Evolutionary conservation across 2,888 invertebrate genomes (phyloP), one percentile per base, ranked within the genome.

Genomic region (Frankliniella fusca): DNA sequence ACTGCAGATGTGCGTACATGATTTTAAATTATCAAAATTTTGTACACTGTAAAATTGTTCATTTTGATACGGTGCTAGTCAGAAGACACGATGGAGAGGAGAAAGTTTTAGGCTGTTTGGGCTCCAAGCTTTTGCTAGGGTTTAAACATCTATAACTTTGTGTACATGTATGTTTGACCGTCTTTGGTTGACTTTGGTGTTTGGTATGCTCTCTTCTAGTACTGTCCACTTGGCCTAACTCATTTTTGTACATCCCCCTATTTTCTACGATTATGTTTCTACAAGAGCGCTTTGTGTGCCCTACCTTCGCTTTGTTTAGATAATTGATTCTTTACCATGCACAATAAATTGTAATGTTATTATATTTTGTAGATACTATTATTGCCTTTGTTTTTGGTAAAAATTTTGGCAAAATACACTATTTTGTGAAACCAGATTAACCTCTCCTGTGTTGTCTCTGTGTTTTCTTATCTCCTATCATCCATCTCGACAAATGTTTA

Each of bases 121-220:
- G 38, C 38, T 38, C 27, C 27, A 76, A 76, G 8, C 12, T 76
- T 76, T 27, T 27, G 27, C 23, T 10, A 12, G 12, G 70, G 70
- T 27, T 76, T 7, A n/a, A 61, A 61, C n/a, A 18, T 61, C 61
- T 76, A 76, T 23, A 27, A 76, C 70, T 76, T 76, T 76, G 10
- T 76, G 70, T 76, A 76, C 70, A 76, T 54, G 70, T 76, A 76
- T 76, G 70, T 76, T 76, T 76, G 70, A 23, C 70, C 70, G 23
- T 23, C 70, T 76, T n/a, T 76, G 70, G 70, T 76, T 27, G 27
- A 76, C 23, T 76, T 27, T 76, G 70, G 70, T 76, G 70, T 76
- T 76, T 76, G 70, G 70, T 76, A 76, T 27, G 70, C 70, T 76
- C 70, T 76, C 70, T 76, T 76, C 70, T 76, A 76, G 70, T 76